These are phyloP conservation scores for Cephus pygmeus DNA, from an alignment of 2,888 invertebrate species.

Conservation along the genomic window DNA sequence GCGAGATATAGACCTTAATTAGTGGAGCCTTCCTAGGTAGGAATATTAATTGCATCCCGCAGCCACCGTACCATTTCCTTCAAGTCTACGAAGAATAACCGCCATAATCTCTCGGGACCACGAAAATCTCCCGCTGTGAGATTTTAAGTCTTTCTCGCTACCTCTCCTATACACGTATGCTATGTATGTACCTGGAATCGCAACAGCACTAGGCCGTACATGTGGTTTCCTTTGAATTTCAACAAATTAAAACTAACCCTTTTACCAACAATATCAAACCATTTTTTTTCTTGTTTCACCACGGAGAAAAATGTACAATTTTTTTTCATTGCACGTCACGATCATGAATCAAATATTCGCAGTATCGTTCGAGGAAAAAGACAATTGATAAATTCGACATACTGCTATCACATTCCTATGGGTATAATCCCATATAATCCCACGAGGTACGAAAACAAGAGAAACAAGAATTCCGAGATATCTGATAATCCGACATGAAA, in stretches of 20 bases:
- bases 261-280: background rate
- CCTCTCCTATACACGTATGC: background rate
- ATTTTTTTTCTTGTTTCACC: background rate
- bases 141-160: background rate
- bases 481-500: background rate
- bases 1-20: conserved; percentile 30
- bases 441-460: background rate
- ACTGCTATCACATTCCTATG: too few species aligned
- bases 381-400: too few species aligned
- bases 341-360: too few species aligned
- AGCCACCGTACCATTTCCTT: background rate
- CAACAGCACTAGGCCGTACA: background rate
- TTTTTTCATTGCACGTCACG: too few species aligned
- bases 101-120: background rate
- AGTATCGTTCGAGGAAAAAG: too few species aligned
- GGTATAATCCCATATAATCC: too few species aligned
- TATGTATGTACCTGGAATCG: background rate
- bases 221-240: background rate
- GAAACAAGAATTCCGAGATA: background rate
- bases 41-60: conserved; percentile 43
- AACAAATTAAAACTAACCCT: background rate
- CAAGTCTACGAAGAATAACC: background rate
- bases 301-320: too few species aligned
- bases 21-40: conserved; percentile 41
- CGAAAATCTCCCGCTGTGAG: background rate